Base-by-base conservation (phyloP, 2,888 invertebrate genomes). In the Drosophila multiciliata region DNA sequence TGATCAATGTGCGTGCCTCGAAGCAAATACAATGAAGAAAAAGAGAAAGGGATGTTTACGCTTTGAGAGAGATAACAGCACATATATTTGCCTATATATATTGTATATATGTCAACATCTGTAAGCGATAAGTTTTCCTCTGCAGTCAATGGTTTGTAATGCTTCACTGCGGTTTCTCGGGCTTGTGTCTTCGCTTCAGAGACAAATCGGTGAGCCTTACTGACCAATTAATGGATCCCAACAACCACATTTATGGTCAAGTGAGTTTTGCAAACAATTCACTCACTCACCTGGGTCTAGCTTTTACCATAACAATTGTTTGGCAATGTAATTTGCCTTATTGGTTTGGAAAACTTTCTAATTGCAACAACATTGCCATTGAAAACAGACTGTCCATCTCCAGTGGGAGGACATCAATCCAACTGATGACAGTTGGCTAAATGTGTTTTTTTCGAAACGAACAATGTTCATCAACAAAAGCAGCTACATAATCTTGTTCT, bases 1-100 rank as follows among this genome's bases (percentile, higher is more conserved):
- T 86, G 83, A 90, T 85, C 83, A 87, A 88, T 90, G 83, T 83
- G 89, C 85, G 75, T 86, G 80, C 88, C 72, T 54, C 68, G 53
- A 63, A 66, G 59, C 66, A 68, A 81, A 67, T 67, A 59, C 45
- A 53, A 49, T n/a, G 49, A 68, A 65, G 29, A 58, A 79, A 75
- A 70, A 88, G 90, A 88, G 89, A 90, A 85, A 90, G 89, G 86
- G 89, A 85, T 71, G 57, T 66, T 45, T 12, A 52, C 64, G n/a
- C 63, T 50, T 36, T 45, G 63, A 72, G 66, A 45, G 8, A 15
- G 15, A 45, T 45, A 45, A 26, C 26, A 66, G 66, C 61, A 73
- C 33, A 48, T 52, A 73, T 42, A 26, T 67, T 17, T 45, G 57
- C 15, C 48, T 29, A 15, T 52, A 40, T 54, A 40, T 40, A n/a